phyloP scores from a whole-genome alignment of 2,113 vertebrate genomes.

The Oreochromis aureus region DNA sequence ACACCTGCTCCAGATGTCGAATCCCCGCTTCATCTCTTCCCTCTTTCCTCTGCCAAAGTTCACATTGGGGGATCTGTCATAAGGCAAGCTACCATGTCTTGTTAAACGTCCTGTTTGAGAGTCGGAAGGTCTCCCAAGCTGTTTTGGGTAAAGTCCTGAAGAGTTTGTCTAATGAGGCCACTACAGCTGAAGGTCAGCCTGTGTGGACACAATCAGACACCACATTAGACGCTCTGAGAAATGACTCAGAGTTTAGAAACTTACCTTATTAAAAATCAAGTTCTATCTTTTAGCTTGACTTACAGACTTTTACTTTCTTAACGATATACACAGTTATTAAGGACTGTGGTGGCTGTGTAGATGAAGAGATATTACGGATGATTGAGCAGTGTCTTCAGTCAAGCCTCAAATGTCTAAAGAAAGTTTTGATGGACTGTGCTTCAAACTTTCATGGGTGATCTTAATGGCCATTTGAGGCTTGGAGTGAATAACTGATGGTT shows the following conservation, averaged over 20 bases:
- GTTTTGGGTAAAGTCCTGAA: neutral
- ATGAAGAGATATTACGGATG: fast-evolving
- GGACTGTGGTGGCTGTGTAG: neutral
- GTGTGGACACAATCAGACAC: neutral
- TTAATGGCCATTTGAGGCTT: neutral
- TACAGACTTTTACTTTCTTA: neutral
- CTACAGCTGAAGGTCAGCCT: neutral
- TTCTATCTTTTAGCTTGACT: neutral
- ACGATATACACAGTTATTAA: neutral
- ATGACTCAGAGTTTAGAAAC: neutral
- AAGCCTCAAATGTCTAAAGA: neutral
- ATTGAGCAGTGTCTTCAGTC: fast-evolving
- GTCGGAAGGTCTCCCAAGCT: neutral
- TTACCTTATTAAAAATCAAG: neutral
- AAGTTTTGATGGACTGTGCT: neutral
- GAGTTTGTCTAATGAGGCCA: neutral
- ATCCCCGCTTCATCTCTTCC: neutral
- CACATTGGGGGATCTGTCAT: neutral
- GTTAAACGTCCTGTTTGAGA: neutral
- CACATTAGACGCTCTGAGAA: neutral
- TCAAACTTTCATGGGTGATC: neutral
- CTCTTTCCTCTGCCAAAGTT: neutral
- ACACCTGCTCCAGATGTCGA: neutral
- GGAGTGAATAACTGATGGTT: neutral
- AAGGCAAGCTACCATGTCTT: neutral